Evolutionary conservation across 2,113 vertebrate species (phyloP).

Genomic region (Callorhinus ursinus): DNA sequence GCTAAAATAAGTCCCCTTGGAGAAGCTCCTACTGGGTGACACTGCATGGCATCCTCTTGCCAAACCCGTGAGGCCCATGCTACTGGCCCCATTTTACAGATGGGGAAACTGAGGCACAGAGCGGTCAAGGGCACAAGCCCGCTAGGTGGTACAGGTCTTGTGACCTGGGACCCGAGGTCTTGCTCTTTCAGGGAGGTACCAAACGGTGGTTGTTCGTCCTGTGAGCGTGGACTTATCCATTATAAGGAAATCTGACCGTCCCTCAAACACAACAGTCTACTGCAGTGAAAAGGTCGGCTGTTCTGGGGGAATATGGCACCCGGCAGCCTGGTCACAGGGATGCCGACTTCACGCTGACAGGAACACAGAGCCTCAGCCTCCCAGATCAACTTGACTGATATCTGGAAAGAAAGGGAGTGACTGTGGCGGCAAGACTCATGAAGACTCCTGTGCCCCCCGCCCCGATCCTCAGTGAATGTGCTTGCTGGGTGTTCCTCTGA

Average conservation of each 20-base stretch:
- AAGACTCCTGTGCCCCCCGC: background rate
- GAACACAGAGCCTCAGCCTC: background rate
- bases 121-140: background rate
- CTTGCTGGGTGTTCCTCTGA: background rate
- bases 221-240: no score
- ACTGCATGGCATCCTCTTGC: background rate
- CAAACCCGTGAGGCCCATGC: background rate
- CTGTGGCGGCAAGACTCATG: background rate
- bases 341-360: background rate
- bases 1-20: background rate
- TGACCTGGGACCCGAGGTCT: background rate
- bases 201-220: background rate
- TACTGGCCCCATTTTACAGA: background rate
- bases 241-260: background rate
- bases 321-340: background rate
- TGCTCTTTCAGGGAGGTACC: background rate
- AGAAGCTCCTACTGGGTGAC: background rate
- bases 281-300: no score
- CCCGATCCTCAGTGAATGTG: rapidly evolving
- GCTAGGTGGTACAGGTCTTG: background rate
- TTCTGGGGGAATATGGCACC: background rate
- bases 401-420: background rate
- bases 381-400: background rate
- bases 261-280: background rate
- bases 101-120: background rate